phyloP scores from a whole-genome alignment of 35 echinoderm and acorn worm species.

The Anneissia japonica region DNA sequence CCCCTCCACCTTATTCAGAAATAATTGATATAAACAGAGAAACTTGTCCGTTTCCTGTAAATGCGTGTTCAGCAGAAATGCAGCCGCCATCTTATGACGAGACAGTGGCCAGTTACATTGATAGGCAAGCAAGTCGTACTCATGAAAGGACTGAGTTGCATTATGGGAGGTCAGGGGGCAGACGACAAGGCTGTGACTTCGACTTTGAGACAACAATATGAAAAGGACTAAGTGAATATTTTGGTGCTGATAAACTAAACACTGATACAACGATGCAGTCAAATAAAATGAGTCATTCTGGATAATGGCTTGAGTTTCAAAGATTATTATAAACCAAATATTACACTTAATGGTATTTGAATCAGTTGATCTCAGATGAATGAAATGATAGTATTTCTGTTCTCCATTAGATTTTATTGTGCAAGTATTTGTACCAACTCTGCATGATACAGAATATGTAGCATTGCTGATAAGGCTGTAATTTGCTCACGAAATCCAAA shows the following conservation, averaged over 20 bases:
- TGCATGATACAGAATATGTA: too few species aligned
- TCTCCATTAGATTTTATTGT: too few species aligned
- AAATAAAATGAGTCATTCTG: too few species aligned
- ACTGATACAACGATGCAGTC: neutral
- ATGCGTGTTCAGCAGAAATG: neutral
- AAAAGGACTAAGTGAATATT: neutral
- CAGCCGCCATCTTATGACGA: neutral
- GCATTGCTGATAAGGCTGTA: too few species aligned
- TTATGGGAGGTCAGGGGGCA: neutral
- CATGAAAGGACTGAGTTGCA: neutral
- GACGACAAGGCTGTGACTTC: neutral
- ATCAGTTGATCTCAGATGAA: too few species aligned
- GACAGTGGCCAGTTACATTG: neutral
- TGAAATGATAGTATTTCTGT: too few species aligned
- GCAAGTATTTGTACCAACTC: too few species aligned
- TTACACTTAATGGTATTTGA: too few species aligned
- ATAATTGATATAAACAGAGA: neutral
- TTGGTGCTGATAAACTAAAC: neutral
- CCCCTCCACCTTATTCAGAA: neutral
- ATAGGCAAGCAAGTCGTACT: neutral
- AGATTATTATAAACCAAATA: too few species aligned
- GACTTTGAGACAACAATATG: neutral
- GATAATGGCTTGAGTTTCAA: too few species aligned
- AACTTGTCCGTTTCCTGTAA: neutral
- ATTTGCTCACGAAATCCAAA: too few species aligned